Base-by-base conservation (phyloP, 2,888 invertebrate genomes). In the Aspidiotus destructor region DNA sequence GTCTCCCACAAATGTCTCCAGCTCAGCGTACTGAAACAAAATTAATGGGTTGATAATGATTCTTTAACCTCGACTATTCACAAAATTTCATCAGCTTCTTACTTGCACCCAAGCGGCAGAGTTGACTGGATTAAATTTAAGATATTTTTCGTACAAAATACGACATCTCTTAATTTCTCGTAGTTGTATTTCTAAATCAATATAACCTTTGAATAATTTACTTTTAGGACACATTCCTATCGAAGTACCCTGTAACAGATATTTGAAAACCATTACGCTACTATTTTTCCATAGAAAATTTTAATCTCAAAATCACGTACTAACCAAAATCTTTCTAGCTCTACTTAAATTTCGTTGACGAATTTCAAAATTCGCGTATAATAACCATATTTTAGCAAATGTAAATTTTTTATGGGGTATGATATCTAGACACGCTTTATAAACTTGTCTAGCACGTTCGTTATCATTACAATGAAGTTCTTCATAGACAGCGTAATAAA, bases 381-480 rank as follows among this genome's bases (percentile, higher is more conserved):
- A 83, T 13, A 99, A 80, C 99, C 99, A 99, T 70, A 99, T 86
- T 81, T 99, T 99, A 11, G 97, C 95, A 78, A 99, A 99, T 2
- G 99, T 99, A 77, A 99, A 99, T 74, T 85, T 82, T 80, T 96
- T 97, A 77, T 99, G 98, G 0, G 99, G 99, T 73, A 99, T 86
- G 28, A 98, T 79, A 74, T 97, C 90, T 13, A 99, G 80, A 76
- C 95, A 95, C 13, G 93, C 92, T 78, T 88, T 88, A 77, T 96
- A 99, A 1, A 99, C 93, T 79, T 89, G 87, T 71, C 96, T 82
- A 0, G 95, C 88, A 74, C 92, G 83, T 70, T 95, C 94, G 70
- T 84, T 78, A 76, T 99, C 96, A 76, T 89, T 86, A 0, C 89
- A 86, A 77, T 92, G 91, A 42, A 99, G 80, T 80, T 99, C 99